Evolutionary conservation across 2,113 vertebrate species (phyloP), one percentile per base, ranked within the genome.

Genomic region (Crotophaga sulcirostris): DNA sequence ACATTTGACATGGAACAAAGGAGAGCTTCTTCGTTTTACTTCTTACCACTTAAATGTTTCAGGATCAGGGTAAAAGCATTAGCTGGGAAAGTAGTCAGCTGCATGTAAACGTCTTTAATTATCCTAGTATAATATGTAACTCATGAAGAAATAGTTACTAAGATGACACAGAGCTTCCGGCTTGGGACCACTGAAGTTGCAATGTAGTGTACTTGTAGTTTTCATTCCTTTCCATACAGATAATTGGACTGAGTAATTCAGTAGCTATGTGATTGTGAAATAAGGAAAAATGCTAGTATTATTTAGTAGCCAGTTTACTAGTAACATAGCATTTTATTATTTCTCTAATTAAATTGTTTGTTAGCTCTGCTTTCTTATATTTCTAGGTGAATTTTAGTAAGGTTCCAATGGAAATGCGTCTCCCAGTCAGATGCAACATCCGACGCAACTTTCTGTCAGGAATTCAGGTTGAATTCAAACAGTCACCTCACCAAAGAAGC

Each of bases 401-500:
- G 76, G 63, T 96, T 14, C 98, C 96, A 6, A 99, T 99, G 99
- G 97, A 98, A 96, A 99, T 99, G 98, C 98, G 98, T 21, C 97
- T 98, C 52, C 99, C 99, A 1, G 64, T 97, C 52, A 85, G 81
- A 19, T 99, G 98, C 94, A 96, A 24, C 12, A 98, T 99, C 74
- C 98, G 99, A 62, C 98, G 99, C 69, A 99, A 98, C 97, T 99
- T 99, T 93, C 97, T 99, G 81, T 98, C 99, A 16, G 99, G 99
- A 75, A 99, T 99, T 95, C 98, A 99, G 36, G 95, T 99, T 88
- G 99, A 99, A 95, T 98, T 99, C 93, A 99, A 99, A 42, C 99
- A 99, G 87, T 99, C 99, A 0, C 97, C 93, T 85, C 99, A 99
- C 93, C 99, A 99, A 60, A 98, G 99, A 81, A 99, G 99, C 94